Evolutionary conservation across 2,888 invertebrate species (phyloP).

Genomic region (Epinotia nisella): DNA sequence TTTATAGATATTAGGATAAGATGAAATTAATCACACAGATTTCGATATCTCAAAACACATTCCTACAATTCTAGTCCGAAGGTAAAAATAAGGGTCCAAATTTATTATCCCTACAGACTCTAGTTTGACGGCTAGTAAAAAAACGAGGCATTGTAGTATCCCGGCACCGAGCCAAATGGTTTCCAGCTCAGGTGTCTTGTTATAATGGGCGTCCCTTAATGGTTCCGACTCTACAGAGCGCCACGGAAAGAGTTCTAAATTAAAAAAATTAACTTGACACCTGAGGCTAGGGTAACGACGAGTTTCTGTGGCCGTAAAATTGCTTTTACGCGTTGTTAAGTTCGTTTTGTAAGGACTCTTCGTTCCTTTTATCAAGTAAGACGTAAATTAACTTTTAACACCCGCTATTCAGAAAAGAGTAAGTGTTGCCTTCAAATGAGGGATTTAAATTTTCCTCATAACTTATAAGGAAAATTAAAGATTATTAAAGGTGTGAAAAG

Average conservation of each 20-base stretch:
- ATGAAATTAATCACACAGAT: no score
- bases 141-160: slow-evolving; percentile 42
- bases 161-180: slow-evolving; percentile 56
- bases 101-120: slow-evolving; percentile 8
- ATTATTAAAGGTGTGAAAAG: no score
- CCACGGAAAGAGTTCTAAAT: slow-evolving; percentile 48
- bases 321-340: slow-evolving; percentile 2
- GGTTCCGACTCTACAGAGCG: slow-evolving; percentile 24
- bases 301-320: slow-evolving; percentile 5
- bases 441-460: no score
- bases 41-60: no score
- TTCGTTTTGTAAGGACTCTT: not conserved
- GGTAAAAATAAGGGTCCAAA: not conserved
- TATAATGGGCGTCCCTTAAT: slow-evolving; percentile 50
- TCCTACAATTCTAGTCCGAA: not conserved
- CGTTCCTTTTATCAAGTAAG: not conserved
- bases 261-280: slow-evolving; percentile 52
- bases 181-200: slow-evolving; percentile 54
- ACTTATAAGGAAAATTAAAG: no score
- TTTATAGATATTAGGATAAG: no score
- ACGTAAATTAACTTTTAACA: not conserved
- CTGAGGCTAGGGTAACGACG: slow-evolving; percentile 35
- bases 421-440: no score
- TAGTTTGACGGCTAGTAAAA: slow-evolving; percentile 36
- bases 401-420: no score